Base-by-base conservation (phyloP, 2,888 invertebrate genomes). In the Drosophila kuntzei region DNA sequence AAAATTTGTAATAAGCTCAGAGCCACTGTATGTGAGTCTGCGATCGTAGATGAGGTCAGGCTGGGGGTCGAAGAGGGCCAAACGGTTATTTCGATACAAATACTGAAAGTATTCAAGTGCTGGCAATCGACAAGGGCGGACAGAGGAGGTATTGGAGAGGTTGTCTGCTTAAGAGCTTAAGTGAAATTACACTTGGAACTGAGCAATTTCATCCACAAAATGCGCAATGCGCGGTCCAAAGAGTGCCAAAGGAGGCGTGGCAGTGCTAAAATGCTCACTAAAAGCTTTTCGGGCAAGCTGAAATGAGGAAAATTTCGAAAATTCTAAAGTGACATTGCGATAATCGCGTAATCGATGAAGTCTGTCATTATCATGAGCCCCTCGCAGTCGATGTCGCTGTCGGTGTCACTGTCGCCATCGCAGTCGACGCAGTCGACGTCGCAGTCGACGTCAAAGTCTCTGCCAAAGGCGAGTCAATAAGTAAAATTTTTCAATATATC, bases 271-370 rank as follows among this genome's bases (percentile, higher is more conserved):
- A 80, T 70, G 70, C 47, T 63, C 59, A 70, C 85, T 86, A 86
- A 86, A 86, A 86, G 85, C 85, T 86, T 86, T 85, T 87, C 63
- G 69, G 16, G 61, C 68, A 54, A 53, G 67, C 71, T 53, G 62
- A 76, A 88, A 76, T 74, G 88, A 82, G 74, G 49, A 76, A 83
- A 68, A 79, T 80, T 79, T 69, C 47, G 57, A 80, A 83, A 84
- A 78, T 83, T 81, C 77, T 77, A 84, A 86, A 86, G 75, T 89
- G 85, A 87, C 85, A 89, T 79, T 74, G 80, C 86, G 80, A 84
- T 86, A 86, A 86, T 86, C 85, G 89, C 85, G 85, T 87, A 86
- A 89, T 86, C 85, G 85, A 86, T 89, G 79, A 86, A 86, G 85
- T 79, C 89, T 89, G 85, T 89, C 89, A 86, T 86, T 86, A 86